Evolutionary conservation across 2,797 vertebrate species (phyloP).

Genomic region (Synaphobranchus kaupii): DNA sequence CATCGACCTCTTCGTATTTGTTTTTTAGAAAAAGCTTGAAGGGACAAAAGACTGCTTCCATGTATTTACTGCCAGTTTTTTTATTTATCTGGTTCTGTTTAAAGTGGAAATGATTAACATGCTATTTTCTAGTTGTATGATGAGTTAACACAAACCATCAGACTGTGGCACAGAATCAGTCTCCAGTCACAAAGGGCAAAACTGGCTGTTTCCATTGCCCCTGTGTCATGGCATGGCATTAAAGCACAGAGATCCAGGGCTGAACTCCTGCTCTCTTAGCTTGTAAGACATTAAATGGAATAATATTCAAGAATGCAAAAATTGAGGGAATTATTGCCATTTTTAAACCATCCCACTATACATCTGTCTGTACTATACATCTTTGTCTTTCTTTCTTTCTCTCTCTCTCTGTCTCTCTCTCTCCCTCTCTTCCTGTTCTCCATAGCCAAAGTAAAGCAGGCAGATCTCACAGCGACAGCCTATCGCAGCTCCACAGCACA

Average conservation of each 20-base stretch:
- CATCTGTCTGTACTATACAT: neutral
- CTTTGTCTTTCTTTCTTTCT: neutral
- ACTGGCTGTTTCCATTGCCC: neutral
- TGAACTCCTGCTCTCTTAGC: neutral
- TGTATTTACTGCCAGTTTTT: neutral
- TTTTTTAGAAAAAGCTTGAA: neutral
- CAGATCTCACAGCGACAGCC: constrained; percentile 37
- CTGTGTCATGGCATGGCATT: neutral
- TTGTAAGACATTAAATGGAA: no score
- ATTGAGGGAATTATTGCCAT: no score
- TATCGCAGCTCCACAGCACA: constrained; percentile 45
- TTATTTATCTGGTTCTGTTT: neutral
- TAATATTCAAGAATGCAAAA: no score
- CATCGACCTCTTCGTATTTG: neutral
- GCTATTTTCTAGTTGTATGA: neutral
- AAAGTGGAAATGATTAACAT: constrained; percentile 1
- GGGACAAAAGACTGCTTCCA: neutral
- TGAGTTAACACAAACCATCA: constrained; percentile 1
- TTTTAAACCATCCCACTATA: neutral
- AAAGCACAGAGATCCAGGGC: neutral
- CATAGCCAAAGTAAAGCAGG: constrained; percentile 5
- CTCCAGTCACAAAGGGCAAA: neutral
- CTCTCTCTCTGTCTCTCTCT: neutral
- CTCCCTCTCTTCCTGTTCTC: constrained; percentile 5
- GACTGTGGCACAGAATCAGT: neutral